Base-by-base conservation (phyloP, 64 coral and sea anemone genomes). In the Porites lutea region DNA sequence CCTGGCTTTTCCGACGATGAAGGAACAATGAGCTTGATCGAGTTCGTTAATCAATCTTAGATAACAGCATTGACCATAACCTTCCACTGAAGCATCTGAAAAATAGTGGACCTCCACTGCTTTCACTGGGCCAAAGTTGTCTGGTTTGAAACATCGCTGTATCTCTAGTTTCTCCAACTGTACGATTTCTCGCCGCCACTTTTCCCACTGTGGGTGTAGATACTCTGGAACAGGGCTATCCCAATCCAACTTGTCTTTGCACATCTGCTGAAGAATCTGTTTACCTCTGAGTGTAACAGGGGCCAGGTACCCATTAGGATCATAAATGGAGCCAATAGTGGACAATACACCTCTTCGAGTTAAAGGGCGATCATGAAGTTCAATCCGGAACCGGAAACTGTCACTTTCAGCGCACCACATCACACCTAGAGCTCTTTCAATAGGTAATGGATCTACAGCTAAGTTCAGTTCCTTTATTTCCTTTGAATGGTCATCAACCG, bases 241-340 rank as follows among this genome's bases (percentile, higher is more conserved):
- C n/a, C n/a, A n/a, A n/a, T n/a, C n/a, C 69, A 86, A 71, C 48
- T 70, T 70, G 15, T 80, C 22, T 71, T 37, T 89, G 53, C 87
- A 89, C 87, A 89, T 89, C 59, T 89, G 71, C 59, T 78, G 87
- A n/a, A 89, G 87, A 23, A 78, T 89, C 59, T 78, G 71, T 27
- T 78, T 89, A 65, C 52, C 73, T 89, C 78, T 77, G 12, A 78
- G 61, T 22, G 57, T 37, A 37, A 37, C 27, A 37, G 27, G 27
- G 27, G 27, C 27, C 27, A 37, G 27, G 27, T 37, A 37, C 20
- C 87, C 87, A 89, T 49, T 89, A 20, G 87, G 58, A 89, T 76
- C 66, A 86, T 71, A 86, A 15, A 86, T 86, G 43, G 83, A 86
- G 48, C 83, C 51, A 47, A 86, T 18, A 12, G 65, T 69, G 2